phyloP scores from a whole-genome alignment of 2,113 vertebrate species.

The human (Homo sapiens) region DNA sequence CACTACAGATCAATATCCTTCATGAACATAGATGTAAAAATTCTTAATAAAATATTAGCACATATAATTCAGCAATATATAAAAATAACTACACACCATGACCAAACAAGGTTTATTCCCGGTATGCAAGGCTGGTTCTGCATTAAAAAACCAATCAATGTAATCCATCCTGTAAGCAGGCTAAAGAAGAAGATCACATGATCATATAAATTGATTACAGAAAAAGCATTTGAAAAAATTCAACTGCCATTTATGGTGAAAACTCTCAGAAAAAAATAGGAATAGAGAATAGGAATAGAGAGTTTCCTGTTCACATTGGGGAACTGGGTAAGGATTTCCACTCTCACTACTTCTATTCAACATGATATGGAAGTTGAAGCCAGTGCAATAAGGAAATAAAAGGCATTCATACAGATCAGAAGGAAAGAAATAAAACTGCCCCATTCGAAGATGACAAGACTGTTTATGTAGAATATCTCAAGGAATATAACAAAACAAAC shows the following conservation, averaged over 20 bases:
- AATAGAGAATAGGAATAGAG: background rate
- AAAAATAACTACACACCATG: background rate
- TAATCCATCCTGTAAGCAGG: background rate
- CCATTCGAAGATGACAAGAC: background rate
- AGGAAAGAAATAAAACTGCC: background rate
- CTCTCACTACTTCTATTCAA: background rate
- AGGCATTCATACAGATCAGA: background rate
- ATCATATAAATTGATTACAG: background rate
- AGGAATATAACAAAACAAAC: background rate
- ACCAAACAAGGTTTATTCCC: background rate
- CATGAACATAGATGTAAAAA: background rate
- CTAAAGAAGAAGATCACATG: background rate
- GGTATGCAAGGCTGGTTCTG: background rate
- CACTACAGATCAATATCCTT: background rate
- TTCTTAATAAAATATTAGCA: background rate
- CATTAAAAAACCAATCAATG: background rate
- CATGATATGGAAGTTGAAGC: background rate
- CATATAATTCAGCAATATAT: background rate
- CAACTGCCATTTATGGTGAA: background rate
- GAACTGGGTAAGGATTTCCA: background rate
- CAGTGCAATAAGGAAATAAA: background rate
- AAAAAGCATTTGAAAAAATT: background rate
- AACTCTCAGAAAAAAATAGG: background rate
- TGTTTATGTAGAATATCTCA: background rate
- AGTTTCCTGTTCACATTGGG: background rate